Evolutionary conservation across 2,797 vertebrate genomes (phyloP).

Genomic region (Darevskia mixta): DNA sequence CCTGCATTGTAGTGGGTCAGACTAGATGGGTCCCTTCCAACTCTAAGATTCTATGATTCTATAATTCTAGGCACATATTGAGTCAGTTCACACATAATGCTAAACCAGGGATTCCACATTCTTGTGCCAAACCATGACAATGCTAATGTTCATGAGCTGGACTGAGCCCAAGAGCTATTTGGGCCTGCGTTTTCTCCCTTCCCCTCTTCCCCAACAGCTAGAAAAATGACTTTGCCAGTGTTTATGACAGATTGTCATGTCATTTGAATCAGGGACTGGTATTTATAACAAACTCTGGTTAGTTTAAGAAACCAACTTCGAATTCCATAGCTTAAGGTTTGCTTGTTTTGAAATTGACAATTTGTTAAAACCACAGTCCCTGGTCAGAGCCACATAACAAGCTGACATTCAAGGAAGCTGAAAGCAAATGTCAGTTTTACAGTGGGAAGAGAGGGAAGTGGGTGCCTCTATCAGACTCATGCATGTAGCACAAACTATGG

Average conservation of each 20-base stretch:
- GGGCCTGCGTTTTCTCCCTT: too few species aligned
- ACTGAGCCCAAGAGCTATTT: too few species aligned
- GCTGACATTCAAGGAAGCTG: neutral
- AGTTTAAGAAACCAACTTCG: neutral
- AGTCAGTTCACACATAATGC: too few species aligned
- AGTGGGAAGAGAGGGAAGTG: neutral
- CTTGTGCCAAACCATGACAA: too few species aligned
- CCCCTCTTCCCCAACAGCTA: neutral
- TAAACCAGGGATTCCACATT: too few species aligned
- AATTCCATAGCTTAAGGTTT: neutral
- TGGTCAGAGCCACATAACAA: neutral
- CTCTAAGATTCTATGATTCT: too few species aligned
- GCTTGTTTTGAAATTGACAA: neutral
- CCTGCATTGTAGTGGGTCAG: too few species aligned
- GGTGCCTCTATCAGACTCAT: neutral
- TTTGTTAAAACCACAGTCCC: neutral
- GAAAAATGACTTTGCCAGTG: neutral
- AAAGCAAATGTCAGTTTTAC: neutral
- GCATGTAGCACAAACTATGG: too few species aligned
- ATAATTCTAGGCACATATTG: too few species aligned
- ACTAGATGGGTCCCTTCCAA: too few species aligned
- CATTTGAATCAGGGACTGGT: too few species aligned
- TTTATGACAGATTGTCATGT: neutral
- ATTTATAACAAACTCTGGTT: neutral
- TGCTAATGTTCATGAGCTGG: too few species aligned